Conservation (phyloP, 2,888 invertebrate genomes). For the Platypus cylindrus region DNA sequence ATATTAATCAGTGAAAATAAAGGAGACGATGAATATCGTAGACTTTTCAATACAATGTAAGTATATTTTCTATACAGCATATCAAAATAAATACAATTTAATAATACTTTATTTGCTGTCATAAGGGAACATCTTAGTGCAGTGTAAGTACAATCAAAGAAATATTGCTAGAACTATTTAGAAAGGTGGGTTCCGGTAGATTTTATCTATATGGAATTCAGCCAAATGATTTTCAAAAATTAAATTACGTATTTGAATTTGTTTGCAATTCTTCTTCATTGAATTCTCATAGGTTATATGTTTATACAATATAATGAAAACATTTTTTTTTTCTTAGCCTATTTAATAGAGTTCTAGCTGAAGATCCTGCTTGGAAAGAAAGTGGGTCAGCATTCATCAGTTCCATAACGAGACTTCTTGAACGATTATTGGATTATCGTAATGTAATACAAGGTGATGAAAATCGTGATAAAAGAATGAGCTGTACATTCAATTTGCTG, state of each 20-base stretch:
- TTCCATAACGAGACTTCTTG: constrained; percentile 78
- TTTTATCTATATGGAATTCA: too few species aligned
- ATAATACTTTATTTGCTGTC: constrained; percentile 18
- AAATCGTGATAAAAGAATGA: constrained; percentile 90
- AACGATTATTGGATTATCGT: constrained; percentile 83
- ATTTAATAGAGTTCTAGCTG: constrained; percentile 70
- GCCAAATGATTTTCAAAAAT: too few species aligned
- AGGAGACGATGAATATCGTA: constrained; percentile 84
- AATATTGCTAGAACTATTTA: not conserved
- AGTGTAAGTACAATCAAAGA: constrained; percentile 58
- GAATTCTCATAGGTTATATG: too few species aligned
- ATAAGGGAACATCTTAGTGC: constrained; percentile 82
- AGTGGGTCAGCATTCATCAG: constrained; percentile 86
- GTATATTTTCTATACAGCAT: constrained; percentile 38
- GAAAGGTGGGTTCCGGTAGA: not conserved
- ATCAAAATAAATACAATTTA: not conserved
- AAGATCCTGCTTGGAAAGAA: constrained; percentile 81
- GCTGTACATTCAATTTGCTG: constrained; percentile 87
- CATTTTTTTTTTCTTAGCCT: constrained; percentile 41
- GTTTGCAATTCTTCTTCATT: too few species aligned
- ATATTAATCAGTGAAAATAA: constrained; percentile 85
- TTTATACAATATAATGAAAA: too few species aligned
- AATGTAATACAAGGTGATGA: constrained; percentile 93
- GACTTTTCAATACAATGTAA: constrained; percentile 93
- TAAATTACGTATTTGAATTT: too few species aligned